Percentiles rank a stretch among this genome's conserved stretches.
These are phyloP conservation scores for Dryocosmus kuriphilus DNA, from an alignment of 2,888 invertebrate genomes.

Conservation along the genomic window DNA sequence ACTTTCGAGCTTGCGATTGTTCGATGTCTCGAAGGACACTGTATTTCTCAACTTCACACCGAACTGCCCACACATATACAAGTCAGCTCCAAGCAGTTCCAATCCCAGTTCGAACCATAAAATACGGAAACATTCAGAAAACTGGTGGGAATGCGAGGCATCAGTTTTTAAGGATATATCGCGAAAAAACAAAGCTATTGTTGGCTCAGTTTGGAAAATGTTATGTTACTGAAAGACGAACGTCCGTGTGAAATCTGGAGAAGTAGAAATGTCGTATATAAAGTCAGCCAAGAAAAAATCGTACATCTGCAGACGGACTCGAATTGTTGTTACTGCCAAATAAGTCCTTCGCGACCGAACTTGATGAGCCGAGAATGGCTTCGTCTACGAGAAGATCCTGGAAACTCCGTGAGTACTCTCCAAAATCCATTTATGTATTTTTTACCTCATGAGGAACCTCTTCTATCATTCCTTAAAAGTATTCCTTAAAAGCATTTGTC, in stretches of 20 bases:
- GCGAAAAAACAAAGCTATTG: background rate
- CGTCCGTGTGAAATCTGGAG: conserved; percentile 23
- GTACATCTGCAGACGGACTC: conserved; percentile 63
- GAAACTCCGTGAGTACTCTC: conserved; percentile 87
- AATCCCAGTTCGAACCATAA: background rate
- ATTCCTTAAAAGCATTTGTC: background rate
- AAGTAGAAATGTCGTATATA: conserved; percentile 63
- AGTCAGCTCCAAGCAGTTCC: background rate
- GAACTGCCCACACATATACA: background rate
- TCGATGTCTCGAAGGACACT: conserved; percentile 24
- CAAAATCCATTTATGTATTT: conserved; percentile 39
- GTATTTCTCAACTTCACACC: conserved; percentile 10
- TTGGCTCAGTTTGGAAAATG: conserved; percentile 27
- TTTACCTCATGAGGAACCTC: background rate
- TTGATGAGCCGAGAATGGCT: conserved; percentile 72
- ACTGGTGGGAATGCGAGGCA: conserved; percentile 4
- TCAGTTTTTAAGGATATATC: conserved; percentile 19
- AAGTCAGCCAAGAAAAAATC: conserved; percentile 67
- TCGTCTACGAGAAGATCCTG: conserved; percentile 85
- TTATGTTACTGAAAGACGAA: conserved; percentile 18
- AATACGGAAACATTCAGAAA: conserved; percentile 18
- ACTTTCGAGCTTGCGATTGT: background rate
- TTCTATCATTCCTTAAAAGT: background rate
- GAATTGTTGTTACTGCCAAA: conserved; percentile 73
- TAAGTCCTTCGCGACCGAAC: conserved; percentile 71